phyloP scores from a whole-genome alignment of 2,888 invertebrate species.

The Volucella zonaria region DNA sequence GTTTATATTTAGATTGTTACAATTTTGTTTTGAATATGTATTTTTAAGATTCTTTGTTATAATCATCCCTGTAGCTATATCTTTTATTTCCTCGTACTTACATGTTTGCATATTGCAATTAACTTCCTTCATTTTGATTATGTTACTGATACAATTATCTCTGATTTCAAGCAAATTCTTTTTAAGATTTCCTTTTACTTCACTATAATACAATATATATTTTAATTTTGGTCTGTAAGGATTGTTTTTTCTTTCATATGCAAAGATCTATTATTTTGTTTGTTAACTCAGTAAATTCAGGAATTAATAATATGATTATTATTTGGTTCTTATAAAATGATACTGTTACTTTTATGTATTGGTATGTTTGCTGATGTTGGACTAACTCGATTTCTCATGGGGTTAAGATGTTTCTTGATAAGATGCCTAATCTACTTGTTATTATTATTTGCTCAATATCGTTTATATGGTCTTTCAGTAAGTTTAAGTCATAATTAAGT shows the following conservation, averaged over 20 bases:
- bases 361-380: too few species aligned
- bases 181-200: conserved; percentile 42
- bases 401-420: too few species aligned
- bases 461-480: too few species aligned
- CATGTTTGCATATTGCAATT: conserved; percentile 14
- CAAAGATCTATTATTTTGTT: conserved; percentile 31
- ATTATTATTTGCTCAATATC: too few species aligned
- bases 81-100: conserved; percentile 8
- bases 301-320: conserved; percentile 13
- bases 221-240: conserved; percentile 20
- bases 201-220: conserved; percentile 18
- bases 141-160: conserved; percentile 11
- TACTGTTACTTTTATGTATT: conserved; percentile 5
- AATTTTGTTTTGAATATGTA: conserved; percentile 8
- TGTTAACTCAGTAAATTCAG: conserved; percentile 23
- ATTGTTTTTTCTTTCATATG: conserved; percentile 21
- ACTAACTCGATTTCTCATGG: too few species aligned
- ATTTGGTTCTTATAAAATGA: conserved; percentile 5
- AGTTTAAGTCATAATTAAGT: too few species aligned
- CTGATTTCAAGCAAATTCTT: neutral
- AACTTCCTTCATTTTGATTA: conserved; percentile 38
- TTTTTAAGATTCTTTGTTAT: conserved; percentile 4
- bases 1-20: conserved; percentile 2
- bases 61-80: conserved; percentile 10
- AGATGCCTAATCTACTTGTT: too few species aligned